Conservation (phyloP, 2,113 vertebrate species). For the Lethenteron reissneri region DNA sequence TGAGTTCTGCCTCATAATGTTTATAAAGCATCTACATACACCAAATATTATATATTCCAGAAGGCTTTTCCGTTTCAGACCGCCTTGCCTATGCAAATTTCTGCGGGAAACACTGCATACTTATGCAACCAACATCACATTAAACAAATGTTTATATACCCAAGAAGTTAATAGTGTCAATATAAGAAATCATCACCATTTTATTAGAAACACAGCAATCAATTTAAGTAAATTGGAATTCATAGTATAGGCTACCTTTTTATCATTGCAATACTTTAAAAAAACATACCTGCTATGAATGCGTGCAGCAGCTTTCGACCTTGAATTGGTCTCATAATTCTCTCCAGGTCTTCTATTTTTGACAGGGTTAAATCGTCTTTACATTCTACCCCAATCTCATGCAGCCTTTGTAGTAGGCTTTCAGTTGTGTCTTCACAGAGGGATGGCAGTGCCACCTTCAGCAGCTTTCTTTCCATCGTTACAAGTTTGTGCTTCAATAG, state of each 20-base stretch:
- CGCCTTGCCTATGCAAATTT: neutral
- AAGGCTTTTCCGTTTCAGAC: slow-evolving; percentile 5
- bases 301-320: neutral
- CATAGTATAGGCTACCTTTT: neutral
- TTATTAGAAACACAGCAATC: slow-evolving; percentile 5
- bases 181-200: slow-evolving; percentile 5
- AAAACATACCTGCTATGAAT: slow-evolving; percentile 8
- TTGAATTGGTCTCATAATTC: slow-evolving; percentile 9
- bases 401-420: too few relatives aligned
- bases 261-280: neutral
- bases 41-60: slow-evolving; percentile 7
- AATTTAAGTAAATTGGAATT: slow-evolving; percentile 6
- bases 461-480: too few relatives aligned
- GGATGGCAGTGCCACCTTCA: too few relatives aligned
- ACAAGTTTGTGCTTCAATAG: too few relatives aligned
- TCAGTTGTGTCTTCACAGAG: too few relatives aligned
- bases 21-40: neutral
- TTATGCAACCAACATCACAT: neutral
- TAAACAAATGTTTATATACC: slow-evolving; percentile 6
- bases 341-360: neutral
- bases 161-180: slow-evolving; percentile 1
- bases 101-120: neutral
- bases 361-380: too few relatives aligned
- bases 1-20: slow-evolving; percentile 1
- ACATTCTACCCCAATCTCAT: too few relatives aligned